Conservation (phyloP, 2,797 vertebrate species). For the Betta splendens region DNA sequence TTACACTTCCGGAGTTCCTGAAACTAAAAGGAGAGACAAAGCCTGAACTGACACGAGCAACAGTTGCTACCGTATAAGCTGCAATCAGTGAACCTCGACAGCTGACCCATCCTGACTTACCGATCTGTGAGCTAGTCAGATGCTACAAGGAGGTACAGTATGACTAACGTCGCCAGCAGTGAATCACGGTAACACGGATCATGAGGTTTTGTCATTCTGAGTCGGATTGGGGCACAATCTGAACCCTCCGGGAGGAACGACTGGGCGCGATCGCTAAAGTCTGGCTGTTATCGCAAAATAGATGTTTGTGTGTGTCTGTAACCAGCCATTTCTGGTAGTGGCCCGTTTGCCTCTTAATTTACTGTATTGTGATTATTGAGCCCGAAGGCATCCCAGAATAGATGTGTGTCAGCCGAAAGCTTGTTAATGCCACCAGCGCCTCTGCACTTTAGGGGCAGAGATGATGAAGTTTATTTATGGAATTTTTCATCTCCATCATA, state of each 20-base stretch:
- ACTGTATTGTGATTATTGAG: constrained; percentile 70
- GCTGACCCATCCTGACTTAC: constrained; percentile 67
- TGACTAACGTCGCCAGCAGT: constrained; percentile 65
- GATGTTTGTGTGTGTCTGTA: constrained; percentile 12
- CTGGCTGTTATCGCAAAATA: constrained; percentile 23
- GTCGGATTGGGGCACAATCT: constrained; percentile 24
- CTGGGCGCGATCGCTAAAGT: constrained; percentile 2
- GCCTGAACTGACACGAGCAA: constrained; percentile 8
- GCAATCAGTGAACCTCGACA: no score
- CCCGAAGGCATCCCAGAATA: constrained; percentile 68
- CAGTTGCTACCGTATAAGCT: no score
- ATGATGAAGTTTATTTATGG: constrained; percentile 44
- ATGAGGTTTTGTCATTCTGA: constrained; percentile 42
- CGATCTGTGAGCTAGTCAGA: constrained; percentile 51
- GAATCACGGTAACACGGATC: constrained; percentile 53
- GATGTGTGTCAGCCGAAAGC: constrained; percentile 64
- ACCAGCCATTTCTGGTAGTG: constrained; percentile 28
- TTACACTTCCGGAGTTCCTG: neutral
- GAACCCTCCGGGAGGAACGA: constrained; percentile 13
- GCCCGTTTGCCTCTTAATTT: constrained; percentile 63
- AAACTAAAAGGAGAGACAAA: neutral
- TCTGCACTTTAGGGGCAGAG: constrained; percentile 19
- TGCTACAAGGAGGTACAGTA: constrained; percentile 59
- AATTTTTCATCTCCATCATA: constrained; percentile 46
- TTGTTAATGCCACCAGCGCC: no score